Conservation (phyloP, 2,888 invertebrate species). For the Rotaria magnacalcarata region DNA sequence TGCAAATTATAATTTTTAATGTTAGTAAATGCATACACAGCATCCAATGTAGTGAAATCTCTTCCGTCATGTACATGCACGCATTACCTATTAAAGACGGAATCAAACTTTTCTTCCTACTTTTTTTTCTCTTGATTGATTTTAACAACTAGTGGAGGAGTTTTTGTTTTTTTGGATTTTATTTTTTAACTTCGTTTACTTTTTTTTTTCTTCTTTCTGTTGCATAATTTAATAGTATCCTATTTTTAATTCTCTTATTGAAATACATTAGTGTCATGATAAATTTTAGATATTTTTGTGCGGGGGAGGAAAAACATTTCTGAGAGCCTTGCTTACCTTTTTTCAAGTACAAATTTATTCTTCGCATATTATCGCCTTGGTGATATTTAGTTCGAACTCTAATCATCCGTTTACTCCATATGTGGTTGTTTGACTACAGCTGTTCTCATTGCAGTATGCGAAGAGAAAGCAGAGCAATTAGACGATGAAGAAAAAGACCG, state of each 20-base stretch:
- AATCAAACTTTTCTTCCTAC: neutral
- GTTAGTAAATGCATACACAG: neutral
- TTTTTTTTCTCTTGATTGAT: neutral
- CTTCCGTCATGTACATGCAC: neutral
- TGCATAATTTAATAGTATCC: too few relatives aligned
- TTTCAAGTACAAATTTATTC: neutral
- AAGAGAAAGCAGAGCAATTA: neutral
- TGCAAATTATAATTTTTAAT: neutral
- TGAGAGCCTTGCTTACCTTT: neutral
- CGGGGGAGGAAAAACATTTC: neutral
- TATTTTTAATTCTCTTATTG: too few relatives aligned
- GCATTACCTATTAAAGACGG: neutral
- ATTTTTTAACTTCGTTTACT: too few relatives aligned
- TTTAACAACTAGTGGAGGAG: neutral
- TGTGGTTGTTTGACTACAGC: neutral
- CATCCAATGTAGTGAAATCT: neutral
- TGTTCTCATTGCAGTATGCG: neutral
- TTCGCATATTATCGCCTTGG: neutral
- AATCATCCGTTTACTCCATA: neutral
- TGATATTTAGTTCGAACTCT: neutral
- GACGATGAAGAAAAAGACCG: neutral
- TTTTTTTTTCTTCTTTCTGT: too few relatives aligned
- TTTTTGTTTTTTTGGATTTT: too few relatives aligned
- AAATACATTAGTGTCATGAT: too few relatives aligned
- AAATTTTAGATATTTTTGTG: too few relatives aligned